Base-by-base conservation (phyloP, 2,113 vertebrate genomes). In the Nansenia antarctica region DNA sequence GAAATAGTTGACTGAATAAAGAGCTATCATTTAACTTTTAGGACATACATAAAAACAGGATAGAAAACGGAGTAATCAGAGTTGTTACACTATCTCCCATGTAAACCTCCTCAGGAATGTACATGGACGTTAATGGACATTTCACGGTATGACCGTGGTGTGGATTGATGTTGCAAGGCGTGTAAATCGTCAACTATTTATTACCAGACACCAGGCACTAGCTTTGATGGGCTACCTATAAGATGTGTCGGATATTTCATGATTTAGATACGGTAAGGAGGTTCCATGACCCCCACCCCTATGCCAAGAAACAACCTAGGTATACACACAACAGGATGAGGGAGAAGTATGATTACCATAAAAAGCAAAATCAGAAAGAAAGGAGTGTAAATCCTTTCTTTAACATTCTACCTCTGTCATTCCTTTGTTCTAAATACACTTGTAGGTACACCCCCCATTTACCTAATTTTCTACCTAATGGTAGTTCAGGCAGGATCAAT, bases 401-500 rank as follows among this genome's bases (percentile, higher is more conserved):
- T n/a, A n/a, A n/a, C n/a, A n/a, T n/a, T n/a, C n/a, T n/a, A n/a
- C n/a, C n/a, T n/a, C n/a, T n/a, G n/a, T n/a, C n/a, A n/a, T n/a
- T n/a, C n/a, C n/a, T n/a, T n/a, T n/a, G n/a, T n/a, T n/a, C n/a
- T n/a, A n/a, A n/a, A n/a, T n/a, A n/a, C n/a, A n/a, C n/a, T n/a
- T 47, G 42, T 47, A 29, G 12, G 27, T 8, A 27, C 27, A 30
- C 22, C 54, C 27, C 24, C 22, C 14, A 57, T 29, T 11, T 68
- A 60, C 52, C 3, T 66, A 72, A 74, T 61, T 78, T 78, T 79
- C 69, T 66, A 55, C 68, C 39, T 75, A n/a, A 45, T 62, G 62
- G 64, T 71, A 74, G 18, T 79, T 78, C 69, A 67, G 67, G 55
- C 47, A 27, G 37, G 62, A 88, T 89, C 86, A 80, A 88, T 89